These are phyloP conservation scores for Zaprionus tsacasi DNA, from an alignment of 1,140 invertebrate genomes.

Conservation along the genomic window DNA sequence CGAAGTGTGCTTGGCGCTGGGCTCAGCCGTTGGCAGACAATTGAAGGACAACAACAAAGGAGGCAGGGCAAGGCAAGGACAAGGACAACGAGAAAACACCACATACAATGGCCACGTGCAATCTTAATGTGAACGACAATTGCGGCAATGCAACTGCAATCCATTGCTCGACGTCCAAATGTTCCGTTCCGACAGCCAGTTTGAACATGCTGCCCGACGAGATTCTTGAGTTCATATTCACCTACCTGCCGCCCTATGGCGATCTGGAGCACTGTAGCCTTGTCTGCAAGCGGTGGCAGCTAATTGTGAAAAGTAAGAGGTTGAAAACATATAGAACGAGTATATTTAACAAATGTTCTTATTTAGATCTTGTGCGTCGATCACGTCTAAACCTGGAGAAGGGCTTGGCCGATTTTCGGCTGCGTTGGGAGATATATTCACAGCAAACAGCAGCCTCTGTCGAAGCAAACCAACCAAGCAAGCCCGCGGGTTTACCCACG, in stretches of 20 bases:
- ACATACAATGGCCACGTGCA: conserved; percentile 61
- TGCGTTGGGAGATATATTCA: conserved; percentile 76
- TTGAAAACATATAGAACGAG: not conserved
- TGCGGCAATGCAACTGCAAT: conserved; percentile 31
- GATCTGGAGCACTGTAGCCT: conserved; percentile 93
- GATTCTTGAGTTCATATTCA: conserved; percentile 95
- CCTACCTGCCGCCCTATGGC: conserved; percentile 94
- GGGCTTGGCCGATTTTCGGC: conserved; percentile 70
- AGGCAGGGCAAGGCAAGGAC: conserved; percentile 1
- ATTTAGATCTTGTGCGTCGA: conserved; percentile 75
- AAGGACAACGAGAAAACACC: conserved; percentile 27
- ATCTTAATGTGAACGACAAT: conserved; percentile 54
- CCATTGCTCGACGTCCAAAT: conserved; percentile 11
- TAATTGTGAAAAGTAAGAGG: conserved; percentile 91
- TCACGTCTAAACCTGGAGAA: conserved; percentile 77
- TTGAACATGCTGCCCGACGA: conserved; percentile 92
- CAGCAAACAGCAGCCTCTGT: conserved; percentile 56
- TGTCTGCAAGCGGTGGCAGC: conserved; percentile 94
- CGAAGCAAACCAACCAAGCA: conserved; percentile 33
- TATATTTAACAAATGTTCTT: not conserved
- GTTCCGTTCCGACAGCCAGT: conserved; percentile 29
- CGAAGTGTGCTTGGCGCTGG: conserved; percentile 2
- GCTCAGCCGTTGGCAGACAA: conserved; percentile 11
- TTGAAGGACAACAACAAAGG: conserved; percentile 26
- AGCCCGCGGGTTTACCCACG: conserved; percentile 33